Evolutionary conservation across 2,888 invertebrate genomes (phyloP).

Genomic region (Drosophila flavopinicola): DNA sequence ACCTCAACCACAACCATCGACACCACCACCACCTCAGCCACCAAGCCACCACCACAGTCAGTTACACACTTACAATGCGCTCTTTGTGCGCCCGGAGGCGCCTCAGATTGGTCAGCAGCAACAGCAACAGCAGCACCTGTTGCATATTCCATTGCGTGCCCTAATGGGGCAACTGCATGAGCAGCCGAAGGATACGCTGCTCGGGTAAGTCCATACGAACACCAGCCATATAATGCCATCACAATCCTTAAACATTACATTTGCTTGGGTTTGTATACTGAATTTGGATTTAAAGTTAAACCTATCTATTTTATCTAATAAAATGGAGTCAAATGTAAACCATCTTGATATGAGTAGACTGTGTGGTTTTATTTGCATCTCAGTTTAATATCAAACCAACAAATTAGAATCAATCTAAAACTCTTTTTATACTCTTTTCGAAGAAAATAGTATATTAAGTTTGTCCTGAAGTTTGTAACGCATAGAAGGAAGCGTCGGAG

Average conservation of each 20-base stretch:
- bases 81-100: constrained; percentile 48
- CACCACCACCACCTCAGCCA: constrained; percentile 7
- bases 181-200: constrained; percentile 63
- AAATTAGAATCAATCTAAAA: too few relatives aligned
- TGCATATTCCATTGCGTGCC: constrained; percentile 76
- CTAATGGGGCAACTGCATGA: constrained; percentile 70
- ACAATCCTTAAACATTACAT: not conserved
- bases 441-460: too few relatives aligned
- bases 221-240: not conserved
- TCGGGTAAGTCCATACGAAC: constrained; percentile 58
- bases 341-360: too few relatives aligned
- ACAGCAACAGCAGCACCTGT: constrained; percentile 64
- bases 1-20: constrained; percentile 12
- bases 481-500: too few relatives aligned
- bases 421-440: too few relatives aligned
- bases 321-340: too few relatives aligned
- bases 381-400: too few relatives aligned
- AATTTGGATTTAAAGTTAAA: too few relatives aligned
- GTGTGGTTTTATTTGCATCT: too few relatives aligned
- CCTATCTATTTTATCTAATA: too few relatives aligned
- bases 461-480: too few relatives aligned
- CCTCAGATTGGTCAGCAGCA: not conserved
- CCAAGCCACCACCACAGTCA: constrained; percentile 35
- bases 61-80: constrained; percentile 49
- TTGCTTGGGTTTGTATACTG: not conserved